phyloP scores from a whole-genome alignment of 2,888 invertebrate species.

The Tryphoninae sp. region DNA sequence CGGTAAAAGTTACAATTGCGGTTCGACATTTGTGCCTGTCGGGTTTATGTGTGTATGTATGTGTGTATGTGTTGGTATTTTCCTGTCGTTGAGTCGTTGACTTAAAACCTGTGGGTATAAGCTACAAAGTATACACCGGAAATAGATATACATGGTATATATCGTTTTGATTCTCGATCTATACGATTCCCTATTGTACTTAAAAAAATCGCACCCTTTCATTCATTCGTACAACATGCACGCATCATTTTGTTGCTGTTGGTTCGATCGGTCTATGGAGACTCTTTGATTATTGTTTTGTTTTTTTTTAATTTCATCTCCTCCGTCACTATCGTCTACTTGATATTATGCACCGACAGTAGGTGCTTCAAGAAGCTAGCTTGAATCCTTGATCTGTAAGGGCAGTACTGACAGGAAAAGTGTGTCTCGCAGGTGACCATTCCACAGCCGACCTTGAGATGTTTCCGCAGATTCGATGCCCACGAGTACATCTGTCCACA shows the following conservation, averaged over 20 bases:
- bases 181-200: conserved; percentile 47
- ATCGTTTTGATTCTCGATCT: conserved; percentile 51
- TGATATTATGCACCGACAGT: conserved; percentile 80
- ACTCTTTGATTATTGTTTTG: conserved; percentile 52
- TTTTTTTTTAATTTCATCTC: conserved; percentile 51
- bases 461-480: conserved; percentile 80
- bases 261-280: conserved; percentile 56
- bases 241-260: conserved; percentile 28
- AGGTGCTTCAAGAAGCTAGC: conserved; percentile 80
- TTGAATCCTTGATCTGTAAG: conserved; percentile 81
- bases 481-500: conserved; percentile 81
- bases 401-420: conserved; percentile 81
- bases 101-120: conserved; percentile 43
- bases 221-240: conserved; percentile 51
- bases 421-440: conserved; percentile 80
- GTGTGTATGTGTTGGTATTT: too few relatives aligned
- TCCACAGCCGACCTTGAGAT: conserved; percentile 80
- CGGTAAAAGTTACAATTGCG: conserved; percentile 41
- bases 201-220: background rate
- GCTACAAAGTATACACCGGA: conserved; percentile 50
- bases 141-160: conserved; percentile 33
- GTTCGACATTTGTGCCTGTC: conserved; percentile 7
- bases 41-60: background rate
- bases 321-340: conserved; percentile 70
- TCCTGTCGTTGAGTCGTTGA: conserved; percentile 17